Evolutionary conservation across 2,113 vertebrate genomes (phyloP), one percentile per base, ranked within the genome.

Genomic region (Polyodon spathula): DNA sequence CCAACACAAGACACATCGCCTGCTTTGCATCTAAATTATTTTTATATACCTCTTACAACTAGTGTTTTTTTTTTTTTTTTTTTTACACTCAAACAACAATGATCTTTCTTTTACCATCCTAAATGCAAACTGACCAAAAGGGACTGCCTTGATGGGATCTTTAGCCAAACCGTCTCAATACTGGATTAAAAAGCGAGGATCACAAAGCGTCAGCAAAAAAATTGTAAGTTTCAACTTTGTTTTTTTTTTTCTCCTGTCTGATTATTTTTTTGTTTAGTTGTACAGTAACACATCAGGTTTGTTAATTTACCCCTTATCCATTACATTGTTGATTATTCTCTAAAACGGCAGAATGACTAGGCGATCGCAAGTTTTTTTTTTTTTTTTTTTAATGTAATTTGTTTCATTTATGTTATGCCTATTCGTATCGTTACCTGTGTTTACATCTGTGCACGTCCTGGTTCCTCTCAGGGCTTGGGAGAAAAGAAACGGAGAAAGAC

Each of bases 191-290:
- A 90, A 81, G 84, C 90, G 81, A 81, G 80, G 84, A 87, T 85
- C 86, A 83, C 85, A 82, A 84, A 88, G 82, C 85, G 84, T 80
- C 85, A 78, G 80, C 83, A 73, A 88, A 85, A 79, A 83, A 82
- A 91, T 92, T 88, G 93, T 95, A 94, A 94, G 93, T 95, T 92
- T 84, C 84, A 93, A 93, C 90, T 93, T 92, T 86, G 82, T 76
- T 75, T 88, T 86, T 87, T 77, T 86, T 79, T 86, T 76, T 80
- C 80, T 81, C 65, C 64, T 72, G 65, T 75, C 44, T 81, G 40
- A 4, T 52, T 66, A 67, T 79, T 75, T 54, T 41, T 75, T 78
- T 73, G 75, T 69, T 78, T 80, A 74, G 72, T 76, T 71, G 70
- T 66, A 67, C 74, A 68, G 76, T 81, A 74, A 65, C 73, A 65